Percentiles rank a stretch among this genome's conserved stretches.
phyloP scores from a whole-genome alignment of 2,888 invertebrate species.

The Pachycephus smyrnensis region DNA sequence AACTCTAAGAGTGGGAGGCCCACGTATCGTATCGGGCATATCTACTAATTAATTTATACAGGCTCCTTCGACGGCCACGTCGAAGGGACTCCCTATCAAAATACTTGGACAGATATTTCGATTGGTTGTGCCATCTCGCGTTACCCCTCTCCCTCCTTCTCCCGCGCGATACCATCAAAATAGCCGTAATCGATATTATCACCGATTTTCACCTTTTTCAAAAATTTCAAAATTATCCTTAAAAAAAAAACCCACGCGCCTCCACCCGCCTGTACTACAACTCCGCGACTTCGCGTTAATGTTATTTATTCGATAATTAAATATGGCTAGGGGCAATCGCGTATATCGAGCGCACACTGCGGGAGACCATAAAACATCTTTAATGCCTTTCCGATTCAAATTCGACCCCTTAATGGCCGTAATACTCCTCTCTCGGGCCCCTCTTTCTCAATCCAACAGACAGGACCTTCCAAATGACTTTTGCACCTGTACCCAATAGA shows the following conservation, averaged over 20 bases:
- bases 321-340: slow-evolving; percentile 47
- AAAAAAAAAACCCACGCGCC: not conserved
- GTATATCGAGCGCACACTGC: slow-evolving; percentile 37
- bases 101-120: slow-evolving; percentile 18
- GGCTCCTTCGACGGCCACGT: slow-evolving; percentile 8
- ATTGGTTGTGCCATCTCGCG: not conserved
- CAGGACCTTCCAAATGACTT: slow-evolving; percentile 10
- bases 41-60: slow-evolving; percentile 26
- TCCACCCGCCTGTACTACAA: not conserved
- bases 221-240: not conserved
- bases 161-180: not conserved
- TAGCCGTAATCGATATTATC: not conserved
- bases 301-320: slow-evolving; percentile 61
- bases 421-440: slow-evolving; percentile 7
- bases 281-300: slow-evolving; percentile 44
- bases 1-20: slow-evolving; percentile 11
- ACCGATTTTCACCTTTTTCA: not conserved
- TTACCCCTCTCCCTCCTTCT: not conserved
- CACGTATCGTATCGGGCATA: slow-evolving; percentile 18
- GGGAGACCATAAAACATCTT: slow-evolving; percentile 57
- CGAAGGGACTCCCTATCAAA: slow-evolving; percentile 13
- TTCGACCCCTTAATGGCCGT: slow-evolving; percentile 43
- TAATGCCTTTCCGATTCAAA: slow-evolving; percentile 58
- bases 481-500: slow-evolving; percentile 8
- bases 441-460: not conserved